Conservation (phyloP, 2,797 vertebrate genomes). For the Thripadectes ignobilis region DNA sequence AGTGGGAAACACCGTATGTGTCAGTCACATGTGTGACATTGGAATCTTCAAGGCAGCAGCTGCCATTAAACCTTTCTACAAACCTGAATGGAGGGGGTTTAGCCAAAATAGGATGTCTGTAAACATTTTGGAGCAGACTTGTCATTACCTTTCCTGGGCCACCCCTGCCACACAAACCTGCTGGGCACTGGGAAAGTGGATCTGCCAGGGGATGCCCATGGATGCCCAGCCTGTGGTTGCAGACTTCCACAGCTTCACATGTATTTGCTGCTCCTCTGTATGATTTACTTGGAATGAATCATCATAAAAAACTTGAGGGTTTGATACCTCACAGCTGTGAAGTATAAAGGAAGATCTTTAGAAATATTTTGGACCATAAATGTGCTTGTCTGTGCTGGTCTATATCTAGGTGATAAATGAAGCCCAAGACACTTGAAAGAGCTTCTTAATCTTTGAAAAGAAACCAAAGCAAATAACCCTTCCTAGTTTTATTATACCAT, state of each 20-base stretch:
- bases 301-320: background rate
- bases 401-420: slow-evolving; percentile 33
- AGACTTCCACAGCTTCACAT: background rate
- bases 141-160: background rate
- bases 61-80: background rate
- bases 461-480: background rate
- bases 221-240: background rate
- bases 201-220: rapidly evolving
- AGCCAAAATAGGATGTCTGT: background rate
- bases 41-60: background rate
- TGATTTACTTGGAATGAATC: background rate
- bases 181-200: background rate
- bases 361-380: background rate
- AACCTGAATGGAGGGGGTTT: background rate
- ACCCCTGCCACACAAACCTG: background rate
- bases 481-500: background rate
- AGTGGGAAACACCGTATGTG: background rate
- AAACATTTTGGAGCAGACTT: background rate
- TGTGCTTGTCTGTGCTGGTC: background rate
- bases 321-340: slow-evolving; percentile 8
- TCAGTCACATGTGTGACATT: background rate
- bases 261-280: background rate
- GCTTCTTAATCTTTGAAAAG: slow-evolving; percentile 22
- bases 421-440: slow-evolving; percentile 14
- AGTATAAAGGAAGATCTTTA: background rate